A percentile compares a stretch with the other conserved stretches of the same genome.
These are phyloP conservation scores for Drosophila sp. DNA, from an alignment of 1,140 invertebrate species.

Conservation along the genomic window DNA sequence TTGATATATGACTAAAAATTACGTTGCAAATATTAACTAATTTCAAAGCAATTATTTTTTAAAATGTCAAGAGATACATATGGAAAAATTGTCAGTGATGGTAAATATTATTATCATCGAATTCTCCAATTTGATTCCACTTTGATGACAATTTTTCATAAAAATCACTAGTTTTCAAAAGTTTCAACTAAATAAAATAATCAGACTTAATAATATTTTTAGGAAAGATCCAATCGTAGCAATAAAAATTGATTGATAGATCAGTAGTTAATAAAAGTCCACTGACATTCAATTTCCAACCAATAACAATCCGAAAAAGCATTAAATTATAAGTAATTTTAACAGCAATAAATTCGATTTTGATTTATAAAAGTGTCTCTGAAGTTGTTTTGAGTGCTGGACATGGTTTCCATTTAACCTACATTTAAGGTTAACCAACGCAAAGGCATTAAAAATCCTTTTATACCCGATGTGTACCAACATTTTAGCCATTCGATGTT, in stretches of 20 bases:
- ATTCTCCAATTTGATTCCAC: no score
- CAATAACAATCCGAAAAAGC: constrained; percentile 1
- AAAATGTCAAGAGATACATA: no score
- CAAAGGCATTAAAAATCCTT: constrained; percentile 49
- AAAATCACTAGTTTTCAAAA: no score
- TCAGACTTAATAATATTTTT: no score
- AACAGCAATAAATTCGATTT: constrained; percentile 1
- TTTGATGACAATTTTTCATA: no score
- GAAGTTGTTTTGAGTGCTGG: not conserved
- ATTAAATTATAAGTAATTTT: constrained; percentile 6
- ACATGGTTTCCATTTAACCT: constrained; percentile 31
- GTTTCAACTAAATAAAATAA: no score
- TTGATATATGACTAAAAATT: no score
- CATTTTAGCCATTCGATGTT: constrained; percentile 52
- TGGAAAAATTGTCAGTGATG: no score
- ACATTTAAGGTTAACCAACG: constrained; percentile 43
- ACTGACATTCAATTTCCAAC: not conserved
- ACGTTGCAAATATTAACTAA: no score
- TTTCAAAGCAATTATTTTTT: no score
- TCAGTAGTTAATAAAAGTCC: not conserved
- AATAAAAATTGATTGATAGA: constrained; percentile 1
- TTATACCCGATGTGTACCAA: constrained; percentile 34
- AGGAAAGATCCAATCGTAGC: no score
- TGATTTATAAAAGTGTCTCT: not conserved
- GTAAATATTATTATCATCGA: no score